phyloP scores from a whole-genome alignment of 1,140 invertebrate genomes.

The Teleopsis dalmanni region DNA sequence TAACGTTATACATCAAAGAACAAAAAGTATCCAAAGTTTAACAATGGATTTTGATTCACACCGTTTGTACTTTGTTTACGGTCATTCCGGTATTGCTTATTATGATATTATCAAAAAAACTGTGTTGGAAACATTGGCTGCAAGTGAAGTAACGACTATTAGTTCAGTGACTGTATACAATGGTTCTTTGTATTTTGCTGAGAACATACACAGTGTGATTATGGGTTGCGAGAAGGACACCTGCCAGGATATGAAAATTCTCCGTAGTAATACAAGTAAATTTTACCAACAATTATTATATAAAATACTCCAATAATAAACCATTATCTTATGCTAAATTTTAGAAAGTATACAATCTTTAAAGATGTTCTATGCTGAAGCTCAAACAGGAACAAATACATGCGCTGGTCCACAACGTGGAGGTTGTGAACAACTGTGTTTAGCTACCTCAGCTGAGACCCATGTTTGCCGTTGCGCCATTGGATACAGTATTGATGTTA shows the following conservation, averaged over 20 bases:
- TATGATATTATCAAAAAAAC: conserved; percentile 51
- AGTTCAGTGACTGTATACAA: conserved; percentile 40
- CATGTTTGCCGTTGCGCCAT: conserved; percentile 67
- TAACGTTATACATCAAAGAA: conserved; percentile 22
- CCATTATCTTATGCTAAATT: not conserved
- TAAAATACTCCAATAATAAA: not conserved
- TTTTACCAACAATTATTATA: not conserved
- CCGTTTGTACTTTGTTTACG: conserved; percentile 65
- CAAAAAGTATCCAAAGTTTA: conserved; percentile 48
- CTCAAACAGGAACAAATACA: conserved; percentile 51
- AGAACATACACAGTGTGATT: conserved; percentile 37
- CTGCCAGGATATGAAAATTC: conserved; percentile 30
- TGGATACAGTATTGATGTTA: conserved; percentile 56
- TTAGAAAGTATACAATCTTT: conserved; percentile 56
- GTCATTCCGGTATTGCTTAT: conserved; percentile 56
- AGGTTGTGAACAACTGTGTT: conserved; percentile 70
- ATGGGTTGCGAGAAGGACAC: conserved; percentile 38
- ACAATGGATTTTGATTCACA: conserved; percentile 53
- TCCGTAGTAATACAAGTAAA: conserved; percentile 52
- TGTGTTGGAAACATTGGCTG: conserved; percentile 25
- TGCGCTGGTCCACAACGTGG: conserved; percentile 51
- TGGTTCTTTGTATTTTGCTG: conserved; percentile 37
- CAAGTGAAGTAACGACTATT: conserved; percentile 30
- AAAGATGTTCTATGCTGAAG: conserved; percentile 60
- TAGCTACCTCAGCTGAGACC: conserved; percentile 53